Percentiles rank a stretch among this genome's conserved stretches.
Conservation (phyloP, 2,888 invertebrate genomes). For the Thera obeliscata region DNA sequence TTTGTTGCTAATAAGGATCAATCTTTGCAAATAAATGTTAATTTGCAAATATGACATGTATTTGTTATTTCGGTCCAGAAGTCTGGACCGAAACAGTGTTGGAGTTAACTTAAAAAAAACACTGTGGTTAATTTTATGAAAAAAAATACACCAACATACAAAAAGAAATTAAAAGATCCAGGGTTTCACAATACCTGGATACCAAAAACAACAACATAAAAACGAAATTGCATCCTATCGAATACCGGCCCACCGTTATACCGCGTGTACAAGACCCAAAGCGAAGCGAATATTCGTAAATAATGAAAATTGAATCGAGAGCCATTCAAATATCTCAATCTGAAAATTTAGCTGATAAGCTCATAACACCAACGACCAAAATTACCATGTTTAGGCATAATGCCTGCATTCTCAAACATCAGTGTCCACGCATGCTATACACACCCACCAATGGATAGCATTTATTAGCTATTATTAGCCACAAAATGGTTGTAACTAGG, state of each 20-base stretch:
- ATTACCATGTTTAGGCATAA: slow-evolving; percentile 8
- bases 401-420: slow-evolving; percentile 17
- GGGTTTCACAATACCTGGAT: not conserved
- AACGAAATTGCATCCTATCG: slow-evolving; percentile 6
- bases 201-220: slow-evolving; percentile 2
- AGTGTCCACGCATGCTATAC: slow-evolving; percentile 23
- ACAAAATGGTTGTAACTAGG: slow-evolving; percentile 47
- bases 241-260: not conserved
- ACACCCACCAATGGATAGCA: slow-evolving; percentile 32
- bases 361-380: slow-evolving; percentile 3
- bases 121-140: not conserved
- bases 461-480: slow-evolving; percentile 45
- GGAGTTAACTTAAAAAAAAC: no score
- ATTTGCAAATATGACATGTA: no score
- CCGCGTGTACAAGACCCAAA: not conserved
- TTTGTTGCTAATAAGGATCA: no score
- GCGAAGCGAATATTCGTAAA: not conserved
- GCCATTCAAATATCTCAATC: slow-evolving; percentile 12
- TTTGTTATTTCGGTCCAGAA: no score
- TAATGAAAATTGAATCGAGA: slow-evolving; percentile 1
- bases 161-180: not conserved
- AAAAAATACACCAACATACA: not conserved
- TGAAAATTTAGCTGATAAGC: slow-evolving; percentile 12
- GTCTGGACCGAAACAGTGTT: no score
- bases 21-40: no score